phyloP scores from a whole-genome alignment of 2,113 vertebrate genomes.

The Saguinus midas region DNA sequence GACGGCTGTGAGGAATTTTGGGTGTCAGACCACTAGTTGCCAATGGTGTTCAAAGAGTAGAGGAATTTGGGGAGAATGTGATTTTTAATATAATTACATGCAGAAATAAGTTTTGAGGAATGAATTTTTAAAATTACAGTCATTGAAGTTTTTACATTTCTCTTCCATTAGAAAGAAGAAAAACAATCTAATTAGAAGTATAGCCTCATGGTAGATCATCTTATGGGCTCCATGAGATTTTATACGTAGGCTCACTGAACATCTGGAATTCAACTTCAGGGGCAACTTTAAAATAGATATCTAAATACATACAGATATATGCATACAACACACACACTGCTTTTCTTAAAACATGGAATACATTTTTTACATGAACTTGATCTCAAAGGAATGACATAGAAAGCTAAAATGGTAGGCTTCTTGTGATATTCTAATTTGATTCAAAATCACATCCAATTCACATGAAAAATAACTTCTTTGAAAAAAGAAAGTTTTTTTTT shows the following conservation, averaged over 20 bases:
- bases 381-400: slow-evolving; percentile 25
- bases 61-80: slow-evolving; percentile 3
- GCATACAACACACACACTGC: neutral
- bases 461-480: slow-evolving; percentile 38
- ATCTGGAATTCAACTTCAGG: neutral
- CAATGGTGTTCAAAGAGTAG: slow-evolving; percentile 15
- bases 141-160: slow-evolving; percentile 7
- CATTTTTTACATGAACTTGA: neutral
- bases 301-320: neutral
- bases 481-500: neutral
- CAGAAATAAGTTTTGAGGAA: slow-evolving; percentile 43
- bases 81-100: slow-evolving; percentile 27
- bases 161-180: neutral
- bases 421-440: slow-evolving; percentile 38
- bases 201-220: neutral
- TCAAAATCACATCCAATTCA: slow-evolving; percentile 38
- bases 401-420: neutral
- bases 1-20: neutral
- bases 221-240: neutral
- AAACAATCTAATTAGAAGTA: neutral
- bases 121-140: slow-evolving; percentile 10
- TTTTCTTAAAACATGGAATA: neutral
- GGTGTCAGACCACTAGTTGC: neutral
- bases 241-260: neutral
- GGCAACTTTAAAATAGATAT: neutral